Evolutionary conservation across 2,113 vertebrate species (phyloP), one percentile per base, ranked within the genome.

Genomic region (Tetraodon nigroviridis): DNA sequence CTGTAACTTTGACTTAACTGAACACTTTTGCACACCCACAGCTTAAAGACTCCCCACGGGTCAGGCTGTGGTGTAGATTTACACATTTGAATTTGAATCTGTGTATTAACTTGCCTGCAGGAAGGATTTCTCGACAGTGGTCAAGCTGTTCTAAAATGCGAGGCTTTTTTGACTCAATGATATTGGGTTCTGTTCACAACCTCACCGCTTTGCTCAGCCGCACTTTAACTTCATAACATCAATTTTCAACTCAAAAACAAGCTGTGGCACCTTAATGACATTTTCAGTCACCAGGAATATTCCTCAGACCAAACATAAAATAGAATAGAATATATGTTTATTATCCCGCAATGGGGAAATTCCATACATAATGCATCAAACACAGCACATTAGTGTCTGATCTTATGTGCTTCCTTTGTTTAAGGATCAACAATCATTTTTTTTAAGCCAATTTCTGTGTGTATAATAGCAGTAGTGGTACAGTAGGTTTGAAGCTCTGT

Each of bases 11-110:
- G 51, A 44, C 54, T 29, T 29, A 64, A 71, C 53, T 29, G n/a
- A 66, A 29, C 11, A 74, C 58, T 61, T 54, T n/a, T 46, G 64
- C 47, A 63, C 46, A 61, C 53, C 59, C 44, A 54, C 49, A 58
- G 7, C 27, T 44, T 57, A 14, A 1, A 17, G 32, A 61, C 29
- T 51, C 51, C 58, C 68, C 62, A 22, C 10, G 22, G 47, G 54
- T 67, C 55, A 61, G 46, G 68, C 64, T 16, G 27, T 49, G 56
- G 59, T 71, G 46, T 73, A 44, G 58, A 69, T 71, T 79, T 74
- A 45, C 64, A 48, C 56, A 54, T 57, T 69, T 56, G 58, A 63
- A 67, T 27, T 40, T n/a, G n/a, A 16, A 24, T 19, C n/a, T 37
- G 17, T 16, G n/a, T 12, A 58, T 53, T 51, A 58, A 27, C 27